Evolutionary conservation across 2,113 vertebrate genomes (phyloP).

Genomic region (Romanogobio albipinnatus): DNA sequence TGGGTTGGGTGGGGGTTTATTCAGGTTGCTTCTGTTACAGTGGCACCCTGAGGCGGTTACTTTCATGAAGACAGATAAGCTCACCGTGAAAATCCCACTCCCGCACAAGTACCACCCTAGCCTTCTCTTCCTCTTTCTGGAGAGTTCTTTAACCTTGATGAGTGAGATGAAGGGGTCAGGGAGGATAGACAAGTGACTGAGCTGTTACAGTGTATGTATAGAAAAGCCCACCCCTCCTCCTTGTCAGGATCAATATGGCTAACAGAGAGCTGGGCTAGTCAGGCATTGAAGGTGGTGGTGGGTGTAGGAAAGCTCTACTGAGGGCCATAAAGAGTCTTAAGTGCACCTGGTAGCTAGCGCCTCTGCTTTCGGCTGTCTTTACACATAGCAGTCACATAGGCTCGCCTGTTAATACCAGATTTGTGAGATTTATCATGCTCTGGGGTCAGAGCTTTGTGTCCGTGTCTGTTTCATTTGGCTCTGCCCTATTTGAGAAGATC

Average conservation of each 20-base stretch:
- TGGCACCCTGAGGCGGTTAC: slow-evolving; percentile 76
- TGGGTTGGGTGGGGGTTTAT: slow-evolving; percentile 60
- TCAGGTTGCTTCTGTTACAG: slow-evolving; percentile 63
- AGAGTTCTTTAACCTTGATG: slow-evolving; percentile 82
- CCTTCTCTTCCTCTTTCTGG: slow-evolving; percentile 71
- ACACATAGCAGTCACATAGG: slow-evolving; percentile 1
- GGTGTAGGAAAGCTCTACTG: slow-evolving; percentile 49
- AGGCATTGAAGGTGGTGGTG: slow-evolving; percentile 46
- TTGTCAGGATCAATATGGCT: slow-evolving; percentile 50
- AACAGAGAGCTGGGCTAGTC: slow-evolving; percentile 37
- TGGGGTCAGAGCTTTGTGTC: neutral
- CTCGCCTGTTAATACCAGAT: slow-evolving; percentile 21
- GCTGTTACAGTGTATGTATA: slow-evolving; percentile 33
- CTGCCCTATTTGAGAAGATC: neutral
- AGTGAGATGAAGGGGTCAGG: slow-evolving; percentile 71
- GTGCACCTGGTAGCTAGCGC: slow-evolving; percentile 30
- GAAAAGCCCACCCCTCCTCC: slow-evolving; percentile 34
- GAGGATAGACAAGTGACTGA: slow-evolving; percentile 49
- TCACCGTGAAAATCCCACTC: slow-evolving; percentile 67
- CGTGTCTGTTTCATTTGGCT: neutral
- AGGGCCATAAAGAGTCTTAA: slow-evolving; percentile 49
- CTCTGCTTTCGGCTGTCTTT: slow-evolving; percentile 31
- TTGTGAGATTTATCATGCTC: slow-evolving; percentile 17
- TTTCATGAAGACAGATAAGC: slow-evolving; percentile 81
- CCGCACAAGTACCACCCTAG: neutral